Evolutionary conservation across 1,140 invertebrate species (phyloP), one percentile per base, ranked within the genome.

Genomic region (Hesperophylax magnus): DNA sequence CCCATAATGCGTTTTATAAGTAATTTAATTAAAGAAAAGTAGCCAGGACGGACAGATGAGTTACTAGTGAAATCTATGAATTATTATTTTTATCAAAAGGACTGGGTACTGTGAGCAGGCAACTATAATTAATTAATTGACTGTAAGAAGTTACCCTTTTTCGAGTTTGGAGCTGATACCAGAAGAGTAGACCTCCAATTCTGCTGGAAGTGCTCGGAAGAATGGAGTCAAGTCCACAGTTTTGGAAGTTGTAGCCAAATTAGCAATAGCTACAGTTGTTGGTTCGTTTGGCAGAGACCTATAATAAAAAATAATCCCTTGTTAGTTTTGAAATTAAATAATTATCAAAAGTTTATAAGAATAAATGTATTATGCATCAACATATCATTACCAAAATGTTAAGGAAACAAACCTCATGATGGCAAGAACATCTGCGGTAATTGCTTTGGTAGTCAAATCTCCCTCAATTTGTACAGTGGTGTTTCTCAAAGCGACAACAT

Each of bases 371-470:
- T 17, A 20, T 56, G 54, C 3, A 20, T 56, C 17, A 56, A 5
- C 8, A 5, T 56, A 8, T 56, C 18, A 5, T 8, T 20, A 58
- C n/a, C n/a, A 58, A 58, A 58, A 18, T 63, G 56, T 8, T 8
- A 5, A 7, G 65, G 2, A 69, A 18, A 74, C 56, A 24, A 47
- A 83, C 82, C 82, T 58, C 71, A 76, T 58, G 11, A 83, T 27
- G 34, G 85, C 87, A 18, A 91, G 84, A 9, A 90, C 85, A 47
- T 86, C 84, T 0, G 88, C 84, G 7, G 87, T 85, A 1, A 91
- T 24, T 1, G 87, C 82, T 0, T 76, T 71, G 27, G 85, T 84
- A n/a, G 81, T n/a, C 0, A 88, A 56, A 11, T 71, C 67, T 52
- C 91, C 90, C 5, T 82, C 9, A 14, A 72, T 85, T 2, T 92